Conservation (phyloP, 2,888 invertebrate species). For the Acanthococcus lagerstroemiae region DNA sequence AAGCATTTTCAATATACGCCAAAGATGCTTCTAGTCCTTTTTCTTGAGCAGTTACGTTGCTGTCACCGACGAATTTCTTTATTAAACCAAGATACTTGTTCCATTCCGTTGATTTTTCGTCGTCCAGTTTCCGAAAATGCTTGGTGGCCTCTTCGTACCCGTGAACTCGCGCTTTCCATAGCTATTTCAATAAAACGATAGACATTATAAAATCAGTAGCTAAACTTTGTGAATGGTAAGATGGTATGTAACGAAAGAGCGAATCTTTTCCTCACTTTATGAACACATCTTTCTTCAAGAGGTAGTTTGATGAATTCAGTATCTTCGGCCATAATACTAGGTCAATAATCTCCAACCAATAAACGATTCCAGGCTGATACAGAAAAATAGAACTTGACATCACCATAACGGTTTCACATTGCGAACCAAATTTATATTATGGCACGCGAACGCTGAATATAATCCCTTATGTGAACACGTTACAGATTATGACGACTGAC, state of each 20-base stretch:
- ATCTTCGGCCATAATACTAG: constrained; percentile 58
- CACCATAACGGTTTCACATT: too few relatives aligned
- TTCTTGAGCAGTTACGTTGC: constrained; percentile 91
- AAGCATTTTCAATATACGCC: constrained; percentile 84
- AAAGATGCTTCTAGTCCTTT: constrained; percentile 87
- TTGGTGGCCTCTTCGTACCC: constrained; percentile 92
- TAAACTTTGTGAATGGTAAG: neutral
- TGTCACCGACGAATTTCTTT: constrained; percentile 89
- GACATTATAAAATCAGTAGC: neutral
- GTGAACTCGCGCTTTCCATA: constrained; percentile 89
- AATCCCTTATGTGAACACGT: too few relatives aligned
- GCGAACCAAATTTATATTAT: too few relatives aligned
- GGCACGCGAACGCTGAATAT: too few relatives aligned
- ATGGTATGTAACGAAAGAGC: neutral
- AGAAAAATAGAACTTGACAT: too few relatives aligned
- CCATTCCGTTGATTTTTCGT: constrained; percentile 91
- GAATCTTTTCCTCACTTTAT: constrained; percentile 56
- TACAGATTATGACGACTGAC: too few relatives aligned
- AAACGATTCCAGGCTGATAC: too few relatives aligned
- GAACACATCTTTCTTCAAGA: constrained; percentile 81
- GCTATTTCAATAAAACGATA: constrained; percentile 43
- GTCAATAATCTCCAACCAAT: too few relatives aligned
- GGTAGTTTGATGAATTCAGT: constrained; percentile 78
- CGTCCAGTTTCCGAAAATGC: constrained; percentile 73
- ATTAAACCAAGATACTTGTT: constrained; percentile 79